Evolutionary conservation across 1,140 invertebrate genomes (phyloP).

Genomic region (Vanessa tameamea): DNA sequence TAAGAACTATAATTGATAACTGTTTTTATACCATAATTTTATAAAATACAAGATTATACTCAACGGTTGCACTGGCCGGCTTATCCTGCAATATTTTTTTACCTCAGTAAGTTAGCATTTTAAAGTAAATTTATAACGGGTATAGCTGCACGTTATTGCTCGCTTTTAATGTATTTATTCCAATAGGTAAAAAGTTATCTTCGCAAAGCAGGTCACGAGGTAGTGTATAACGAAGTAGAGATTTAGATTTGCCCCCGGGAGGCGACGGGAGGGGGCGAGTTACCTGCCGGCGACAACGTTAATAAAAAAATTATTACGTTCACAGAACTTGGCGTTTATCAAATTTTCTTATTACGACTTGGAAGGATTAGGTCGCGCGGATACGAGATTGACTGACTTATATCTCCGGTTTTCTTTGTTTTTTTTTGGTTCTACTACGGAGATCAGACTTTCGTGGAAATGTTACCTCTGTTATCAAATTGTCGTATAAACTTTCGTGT

Average conservation of each 20-base stretch:
- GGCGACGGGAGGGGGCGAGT: conserved; percentile 20
- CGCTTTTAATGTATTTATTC: conserved; percentile 20
- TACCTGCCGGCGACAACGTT: conserved; percentile 43
- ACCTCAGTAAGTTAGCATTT: background rate
- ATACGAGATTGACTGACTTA: background rate
- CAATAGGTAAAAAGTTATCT: conserved; percentile 34
- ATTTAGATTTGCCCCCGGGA: conserved; percentile 34
- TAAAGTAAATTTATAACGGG: conserved; percentile 3
- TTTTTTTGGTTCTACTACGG: background rate
- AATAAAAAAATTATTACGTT: conserved; percentile 49
- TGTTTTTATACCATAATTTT: too few relatives aligned
- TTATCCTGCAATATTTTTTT: too few relatives aligned
- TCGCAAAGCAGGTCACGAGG: conserved; percentile 40
- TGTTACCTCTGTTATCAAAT: too few relatives aligned
- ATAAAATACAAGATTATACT: too few relatives aligned
- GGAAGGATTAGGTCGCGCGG: conserved; percentile 3
- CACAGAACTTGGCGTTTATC: conserved; percentile 29
- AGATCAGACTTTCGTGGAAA: too few relatives aligned
- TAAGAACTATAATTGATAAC: too few relatives aligned
- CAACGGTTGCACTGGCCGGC: too few relatives aligned
- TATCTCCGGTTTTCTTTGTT: background rate
- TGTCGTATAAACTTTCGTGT: too few relatives aligned
- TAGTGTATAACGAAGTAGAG: conserved; percentile 43
- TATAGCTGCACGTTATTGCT: conserved; percentile 1
- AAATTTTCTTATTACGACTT: conserved; percentile 34